Percentiles rank a stretch among this genome's conserved stretches.
These are phyloP conservation scores for Epinephelus cyanopodus DNA, from an alignment of 2,113 vertebrate species.

Conservation along the genomic window DNA sequence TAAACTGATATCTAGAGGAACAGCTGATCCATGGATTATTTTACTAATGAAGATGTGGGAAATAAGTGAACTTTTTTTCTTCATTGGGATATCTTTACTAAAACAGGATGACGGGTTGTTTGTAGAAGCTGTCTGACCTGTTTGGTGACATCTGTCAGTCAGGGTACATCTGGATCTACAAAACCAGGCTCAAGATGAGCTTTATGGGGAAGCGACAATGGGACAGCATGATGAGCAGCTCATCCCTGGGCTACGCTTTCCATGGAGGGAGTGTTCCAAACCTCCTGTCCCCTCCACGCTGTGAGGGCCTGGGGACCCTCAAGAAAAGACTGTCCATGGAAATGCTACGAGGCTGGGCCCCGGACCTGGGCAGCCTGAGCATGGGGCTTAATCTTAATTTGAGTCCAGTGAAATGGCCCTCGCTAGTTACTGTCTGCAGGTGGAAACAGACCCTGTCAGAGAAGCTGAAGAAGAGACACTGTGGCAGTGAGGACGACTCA, in stretches of 20 bases:
- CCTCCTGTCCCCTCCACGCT: conserved; percentile 51
- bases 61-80: neutral
- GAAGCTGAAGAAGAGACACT: conserved; percentile 78
- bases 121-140: conserved; percentile 8
- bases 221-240: conserved; percentile 57
- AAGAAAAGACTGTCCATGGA: conserved; percentile 79
- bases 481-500: conserved; percentile 68
- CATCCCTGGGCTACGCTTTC: conserved; percentile 59
- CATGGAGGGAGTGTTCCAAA: conserved; percentile 80
- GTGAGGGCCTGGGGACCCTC: conserved; percentile 42
- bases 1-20: neutral
- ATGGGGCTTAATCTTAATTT: conserved; percentile 62
- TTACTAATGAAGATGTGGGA: conserved; percentile 17
- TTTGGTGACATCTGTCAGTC: neutral
- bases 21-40: conserved; percentile 41
- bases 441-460: conserved; percentile 81
- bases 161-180: neutral
- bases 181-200: conserved; percentile 69
- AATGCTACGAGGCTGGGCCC: conserved; percentile 62
- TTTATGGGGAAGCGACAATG: conserved; percentile 52
- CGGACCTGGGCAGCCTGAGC: conserved; percentile 66
- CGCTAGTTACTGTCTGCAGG: conserved; percentile 78
- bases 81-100: neutral
- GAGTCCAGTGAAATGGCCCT: conserved; percentile 79
- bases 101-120: conserved; percentile 8